Percentiles rank a stretch among this genome's conserved stretches.
phyloP scores from a whole-genome alignment of 2,797 vertebrate species.

The Gallinago solitaria region DNA sequence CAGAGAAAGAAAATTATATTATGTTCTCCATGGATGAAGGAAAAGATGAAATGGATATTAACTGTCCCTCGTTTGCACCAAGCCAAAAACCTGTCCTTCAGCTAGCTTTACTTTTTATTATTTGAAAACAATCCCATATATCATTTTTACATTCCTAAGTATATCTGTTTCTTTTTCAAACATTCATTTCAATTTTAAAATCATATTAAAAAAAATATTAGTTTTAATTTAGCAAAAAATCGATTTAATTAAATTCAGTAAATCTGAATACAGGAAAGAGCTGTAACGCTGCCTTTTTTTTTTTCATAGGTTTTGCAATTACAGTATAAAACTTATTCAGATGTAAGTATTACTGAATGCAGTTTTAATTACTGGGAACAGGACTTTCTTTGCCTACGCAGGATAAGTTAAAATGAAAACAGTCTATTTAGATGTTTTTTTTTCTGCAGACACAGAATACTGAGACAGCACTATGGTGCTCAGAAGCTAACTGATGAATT shows the following conservation, averaged over 20 bases:
- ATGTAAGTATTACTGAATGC: not conserved
- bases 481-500: conserved; percentile 13
- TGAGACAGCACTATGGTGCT: not conserved
- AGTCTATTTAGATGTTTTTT: not conserved
- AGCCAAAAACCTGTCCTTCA: conserved; percentile 19
- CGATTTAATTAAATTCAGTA: not conserved
- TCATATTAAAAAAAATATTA: not conserved
- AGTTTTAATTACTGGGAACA: conserved; percentile 34
- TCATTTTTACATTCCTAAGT: not conserved
- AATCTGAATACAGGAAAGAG: not conserved
- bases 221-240: not conserved
- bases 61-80: not conserved
- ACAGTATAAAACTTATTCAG: conserved; percentile 1
- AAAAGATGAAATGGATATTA: conserved; percentile 48
- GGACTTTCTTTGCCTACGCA: not conserved
- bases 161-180: not conserved
- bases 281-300: not conserved
- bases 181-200: not conserved
- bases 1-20: conserved; percentile 39
- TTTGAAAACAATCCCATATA: not conserved
- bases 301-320: not conserved
- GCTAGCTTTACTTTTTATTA: not conserved
- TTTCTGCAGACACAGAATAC: not conserved
- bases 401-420: not conserved
- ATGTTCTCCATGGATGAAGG: not conserved